A percentile compares a stretch with the other conserved stretches of the same genome.
phyloP scores from a whole-genome alignment of 2,888 invertebrate species.

The Drosophila pseudotalamancana region DNA sequence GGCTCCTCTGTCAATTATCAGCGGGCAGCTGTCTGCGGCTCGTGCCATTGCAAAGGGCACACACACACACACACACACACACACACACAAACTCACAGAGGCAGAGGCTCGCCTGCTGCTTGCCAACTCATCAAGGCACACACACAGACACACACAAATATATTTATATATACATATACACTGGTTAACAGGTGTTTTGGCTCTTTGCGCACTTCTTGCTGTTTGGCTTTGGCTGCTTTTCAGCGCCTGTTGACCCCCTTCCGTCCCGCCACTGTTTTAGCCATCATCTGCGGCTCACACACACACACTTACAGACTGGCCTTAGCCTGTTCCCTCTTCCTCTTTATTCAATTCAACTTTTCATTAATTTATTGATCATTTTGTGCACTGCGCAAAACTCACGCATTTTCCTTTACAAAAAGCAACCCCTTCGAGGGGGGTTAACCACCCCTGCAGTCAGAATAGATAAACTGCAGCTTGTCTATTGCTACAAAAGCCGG shows the following conservation, averaged over 20 bases:
- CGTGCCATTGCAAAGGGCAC: constrained; percentile 40
- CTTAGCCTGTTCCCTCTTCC: not conserved
- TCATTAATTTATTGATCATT: constrained; percentile 40
- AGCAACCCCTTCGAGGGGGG: constrained; percentile 1
- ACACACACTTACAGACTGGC: constrained; percentile 12
- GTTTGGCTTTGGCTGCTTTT: constrained; percentile 21
- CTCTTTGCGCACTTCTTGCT: constrained; percentile 61
- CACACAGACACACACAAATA: constrained; percentile 6
- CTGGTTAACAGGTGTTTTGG: constrained; percentile 70
- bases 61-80: constrained; percentile 12
- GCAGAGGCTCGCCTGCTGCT: constrained; percentile 12
- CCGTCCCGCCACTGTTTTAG: not conserved
- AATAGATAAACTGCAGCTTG: constrained; percentile 22
- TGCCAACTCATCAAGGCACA: constrained; percentile 6
- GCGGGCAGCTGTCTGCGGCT: constrained; percentile 28
- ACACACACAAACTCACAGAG: constrained; percentile 4
- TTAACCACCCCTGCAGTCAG: constrained; percentile 3
- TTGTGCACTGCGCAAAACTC: constrained; percentile 24
- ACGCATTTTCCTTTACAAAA: not conserved
- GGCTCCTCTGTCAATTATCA: constrained; percentile 21
- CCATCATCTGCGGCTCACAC: constrained; percentile 45
- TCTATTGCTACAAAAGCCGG: not conserved
- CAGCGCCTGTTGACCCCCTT: constrained; percentile 6
- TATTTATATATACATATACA: not conserved
- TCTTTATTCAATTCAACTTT: not conserved